phyloP scores from a whole-genome alignment of 1,140 invertebrate species.

The Apis florea region DNA sequence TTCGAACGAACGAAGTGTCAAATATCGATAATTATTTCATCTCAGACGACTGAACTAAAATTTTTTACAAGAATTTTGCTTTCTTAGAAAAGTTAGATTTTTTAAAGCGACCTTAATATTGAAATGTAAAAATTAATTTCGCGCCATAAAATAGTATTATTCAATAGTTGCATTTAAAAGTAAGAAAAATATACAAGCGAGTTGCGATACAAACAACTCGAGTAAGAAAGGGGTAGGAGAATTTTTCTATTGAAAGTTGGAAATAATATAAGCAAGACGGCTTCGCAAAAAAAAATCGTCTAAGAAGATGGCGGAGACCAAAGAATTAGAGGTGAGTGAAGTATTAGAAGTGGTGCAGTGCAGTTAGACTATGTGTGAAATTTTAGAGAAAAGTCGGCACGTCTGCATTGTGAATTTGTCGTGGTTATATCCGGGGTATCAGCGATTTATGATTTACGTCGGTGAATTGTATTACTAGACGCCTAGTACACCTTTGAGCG shows the following conservation, averaged over 20 bases:
- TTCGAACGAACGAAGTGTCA: slow-evolving; percentile 48
- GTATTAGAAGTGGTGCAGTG: slow-evolving; percentile 47
- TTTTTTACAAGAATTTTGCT: background rate
- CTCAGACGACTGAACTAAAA: slow-evolving; percentile 4
- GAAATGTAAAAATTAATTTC: slow-evolving; percentile 18
- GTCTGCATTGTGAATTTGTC: slow-evolving; percentile 35
- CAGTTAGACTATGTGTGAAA: slow-evolving; percentile 34
- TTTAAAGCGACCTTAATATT: background rate
- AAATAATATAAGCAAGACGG: slow-evolving; percentile 67
- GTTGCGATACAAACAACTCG: slow-evolving; percentile 23
- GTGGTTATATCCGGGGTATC: slow-evolving; percentile 45
- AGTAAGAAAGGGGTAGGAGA: slow-evolving; percentile 33
- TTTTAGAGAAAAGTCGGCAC: slow-evolving; percentile 22
- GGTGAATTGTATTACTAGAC: slow-evolving; percentile 29
- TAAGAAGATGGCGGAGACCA: slow-evolving; percentile 78
- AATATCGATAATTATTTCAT: slow-evolving; percentile 40
- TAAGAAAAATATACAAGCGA: slow-evolving; percentile 31
- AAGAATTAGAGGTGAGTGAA: slow-evolving; percentile 78
- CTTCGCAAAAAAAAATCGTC: slow-evolving; percentile 70
- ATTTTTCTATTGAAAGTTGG: slow-evolving; percentile 54
- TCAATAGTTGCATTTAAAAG: slow-evolving; percentile 28
- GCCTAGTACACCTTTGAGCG: background rate
- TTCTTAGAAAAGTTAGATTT: background rate
- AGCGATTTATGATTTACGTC: slow-evolving; percentile 24
- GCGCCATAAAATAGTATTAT: slow-evolving; percentile 37